phyloP scores from a whole-genome alignment of 1,140 invertebrate species.

The Ericerus pela region DNA sequence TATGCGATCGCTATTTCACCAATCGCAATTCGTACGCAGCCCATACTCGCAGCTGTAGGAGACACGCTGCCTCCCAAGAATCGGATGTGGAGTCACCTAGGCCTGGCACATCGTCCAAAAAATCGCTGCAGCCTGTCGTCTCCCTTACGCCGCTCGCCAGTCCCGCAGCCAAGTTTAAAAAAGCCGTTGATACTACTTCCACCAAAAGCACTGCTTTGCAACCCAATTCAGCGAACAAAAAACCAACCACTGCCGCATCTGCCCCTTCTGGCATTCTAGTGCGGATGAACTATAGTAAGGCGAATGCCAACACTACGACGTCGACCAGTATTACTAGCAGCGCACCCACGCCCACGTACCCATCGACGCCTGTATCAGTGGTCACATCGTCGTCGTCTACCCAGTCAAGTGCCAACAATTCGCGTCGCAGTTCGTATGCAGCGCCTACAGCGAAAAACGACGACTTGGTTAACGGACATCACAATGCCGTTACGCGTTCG shows the following conservation, averaged over 20 bases:
- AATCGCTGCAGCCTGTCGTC: not conserved
- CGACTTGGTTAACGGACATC: too few species aligned
- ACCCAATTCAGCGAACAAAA: slow-evolving; percentile 1
- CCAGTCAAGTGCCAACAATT: not conserved
- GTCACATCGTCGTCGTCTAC: not conserved
- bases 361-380: too few species aligned
- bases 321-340: not conserved
- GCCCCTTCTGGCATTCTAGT: slow-evolving; percentile 16
- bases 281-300: slow-evolving; percentile 17
- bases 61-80: too few species aligned
- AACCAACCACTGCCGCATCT: slow-evolving; percentile 4
- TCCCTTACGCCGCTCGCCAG: not conserved
- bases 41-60: not conserved
- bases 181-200: not conserved
- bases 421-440: not conserved
- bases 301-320: not conserved
- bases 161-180: not conserved
- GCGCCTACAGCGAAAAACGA: not conserved
- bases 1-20: not conserved
- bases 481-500: too few species aligned
- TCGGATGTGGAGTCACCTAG: too few species aligned
- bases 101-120: not conserved
- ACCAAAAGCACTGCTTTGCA: not conserved
- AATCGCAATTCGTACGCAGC: not conserved
- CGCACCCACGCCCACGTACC: not conserved